Evolutionary conservation across 2,888 invertebrate species (phyloP), one percentile per base, ranked within the genome.

Genomic region (Polyploca ridens): DNA sequence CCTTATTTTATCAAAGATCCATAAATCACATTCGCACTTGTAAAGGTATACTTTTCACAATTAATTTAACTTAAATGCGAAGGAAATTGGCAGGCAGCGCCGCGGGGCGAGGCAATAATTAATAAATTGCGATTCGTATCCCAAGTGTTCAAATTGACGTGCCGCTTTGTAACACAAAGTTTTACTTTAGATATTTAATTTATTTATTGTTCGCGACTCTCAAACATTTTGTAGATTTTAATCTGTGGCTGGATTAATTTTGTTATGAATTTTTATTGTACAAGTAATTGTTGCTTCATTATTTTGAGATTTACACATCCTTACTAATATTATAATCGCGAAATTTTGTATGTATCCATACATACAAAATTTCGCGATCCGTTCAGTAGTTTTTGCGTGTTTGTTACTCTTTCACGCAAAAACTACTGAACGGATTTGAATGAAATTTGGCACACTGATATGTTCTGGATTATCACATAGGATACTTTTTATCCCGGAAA

Each of bases 51-150:
- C 61, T 27, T n/a, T 61, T 41, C 13, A 54, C 54, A 19, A 54
- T 54, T 54, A 54, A 16, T 54, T 19, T 54, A 54, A 54, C 4
- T n/a, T 54, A 54, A 54, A 54, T 19, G 61, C 44, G 27, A 13
- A 61, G 61, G 16, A 33, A 61, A 41, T 61, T 41, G 61, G 61
- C 41, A 61, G 61, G 61, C 41, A 5, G 11, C 19, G 41, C 61
- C 61, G 44, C 61, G 33, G 41, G 60, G 16, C 16, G 5, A 38
- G 16, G 5, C 60, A 16, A 38, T 60, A 49, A 44, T 63, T 61
- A 64, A 66, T 68, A 66, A 63, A 69, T 66, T 63, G 64, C 62
- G 67, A 63, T 67, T 65, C 64, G 60, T 63, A 13, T 19, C 62
- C 58, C 33, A 59, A 27, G 64, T 65, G 66, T 62, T 27, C 63